A percentile compares a stretch with the other conserved stretches of the same genome.
phyloP scores from a whole-genome alignment of 1,140 invertebrate genomes.

The Portunus trituberculatus region DNA sequence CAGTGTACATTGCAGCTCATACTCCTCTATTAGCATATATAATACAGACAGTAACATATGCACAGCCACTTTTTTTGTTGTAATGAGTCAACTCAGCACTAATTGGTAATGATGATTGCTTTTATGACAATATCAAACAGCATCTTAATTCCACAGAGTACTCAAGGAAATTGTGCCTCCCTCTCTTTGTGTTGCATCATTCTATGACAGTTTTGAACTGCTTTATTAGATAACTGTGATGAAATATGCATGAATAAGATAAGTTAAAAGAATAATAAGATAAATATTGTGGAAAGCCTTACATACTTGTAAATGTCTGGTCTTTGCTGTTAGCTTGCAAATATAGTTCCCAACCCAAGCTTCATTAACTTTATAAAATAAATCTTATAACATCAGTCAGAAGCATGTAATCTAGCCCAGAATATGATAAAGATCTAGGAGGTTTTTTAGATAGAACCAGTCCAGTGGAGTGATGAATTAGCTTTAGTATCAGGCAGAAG shows the following conservation, averaged over 20 bases:
- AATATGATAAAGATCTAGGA: no score
- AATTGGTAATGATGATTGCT: not conserved
- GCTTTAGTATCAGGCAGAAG: no score
- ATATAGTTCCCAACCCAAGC: no score
- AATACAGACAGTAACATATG: not conserved
- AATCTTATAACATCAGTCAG: no score
- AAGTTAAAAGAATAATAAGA: not conserved
- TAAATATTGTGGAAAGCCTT: no score
- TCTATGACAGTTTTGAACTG: no score
- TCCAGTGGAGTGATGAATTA: no score
- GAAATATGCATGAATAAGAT: not conserved
- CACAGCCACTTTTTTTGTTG: not conserved
- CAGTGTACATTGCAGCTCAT: constrained; percentile 28
- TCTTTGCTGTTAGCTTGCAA: no score
- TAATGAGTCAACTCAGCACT: not conserved
- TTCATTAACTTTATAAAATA: no score
- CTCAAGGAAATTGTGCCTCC: not conserved
- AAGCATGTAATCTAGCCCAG: no score
- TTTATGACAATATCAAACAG: not conserved
- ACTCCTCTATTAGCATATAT: not conserved
- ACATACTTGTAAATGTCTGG: constrained; percentile 16
- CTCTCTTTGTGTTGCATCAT: not conserved
- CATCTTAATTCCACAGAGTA: not conserved
- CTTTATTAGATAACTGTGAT: not conserved
- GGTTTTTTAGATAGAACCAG: no score